Percentiles rank a stretch among this genome's conserved stretches.
These are phyloP conservation scores for Corythaeola cristata DNA, from an alignment of 2,113 vertebrate genomes.

Conservation along the genomic window DNA sequence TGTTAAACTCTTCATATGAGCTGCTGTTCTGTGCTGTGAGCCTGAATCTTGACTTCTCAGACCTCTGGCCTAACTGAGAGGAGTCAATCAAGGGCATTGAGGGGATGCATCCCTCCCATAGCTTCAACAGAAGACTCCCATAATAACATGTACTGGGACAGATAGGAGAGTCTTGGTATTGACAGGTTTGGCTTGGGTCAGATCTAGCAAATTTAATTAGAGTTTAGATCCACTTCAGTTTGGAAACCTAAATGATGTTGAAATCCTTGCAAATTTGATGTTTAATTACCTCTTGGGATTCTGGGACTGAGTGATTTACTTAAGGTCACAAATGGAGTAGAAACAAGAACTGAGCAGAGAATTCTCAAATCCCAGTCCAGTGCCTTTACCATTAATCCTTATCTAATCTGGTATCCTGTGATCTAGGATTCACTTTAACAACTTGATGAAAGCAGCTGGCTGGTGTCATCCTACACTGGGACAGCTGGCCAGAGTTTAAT, in stretches of 20 bases:
- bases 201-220: not conserved
- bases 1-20: not conserved
- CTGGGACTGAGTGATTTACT: not conserved
- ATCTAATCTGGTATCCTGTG: not conserved
- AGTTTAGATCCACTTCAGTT: not conserved
- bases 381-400: not conserved
- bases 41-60: not conserved
- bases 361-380: slow-evolving; percentile 5
- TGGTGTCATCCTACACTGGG: slow-evolving; percentile 31
- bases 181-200: not conserved
- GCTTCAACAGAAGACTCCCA: not conserved
- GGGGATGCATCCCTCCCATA: not conserved
- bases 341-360: slow-evolving; percentile 11
- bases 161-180: not conserved
- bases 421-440: slow-evolving; percentile 9
- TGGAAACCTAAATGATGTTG: not conserved
- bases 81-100: not conserved
- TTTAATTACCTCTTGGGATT: not conserved
- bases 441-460: too few relatives aligned
- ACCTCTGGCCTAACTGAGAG: not conserved
- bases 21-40: not conserved
- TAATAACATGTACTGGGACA: rapidly evolving
- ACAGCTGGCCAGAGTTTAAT: slow-evolving; percentile 9
- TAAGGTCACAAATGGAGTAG: slow-evolving; percentile 11
- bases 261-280: not conserved